These are phyloP conservation scores for Kryptolebias marmoratus DNA, from an alignment of 2,113 vertebrate genomes.

Conservation along the genomic window DNA sequence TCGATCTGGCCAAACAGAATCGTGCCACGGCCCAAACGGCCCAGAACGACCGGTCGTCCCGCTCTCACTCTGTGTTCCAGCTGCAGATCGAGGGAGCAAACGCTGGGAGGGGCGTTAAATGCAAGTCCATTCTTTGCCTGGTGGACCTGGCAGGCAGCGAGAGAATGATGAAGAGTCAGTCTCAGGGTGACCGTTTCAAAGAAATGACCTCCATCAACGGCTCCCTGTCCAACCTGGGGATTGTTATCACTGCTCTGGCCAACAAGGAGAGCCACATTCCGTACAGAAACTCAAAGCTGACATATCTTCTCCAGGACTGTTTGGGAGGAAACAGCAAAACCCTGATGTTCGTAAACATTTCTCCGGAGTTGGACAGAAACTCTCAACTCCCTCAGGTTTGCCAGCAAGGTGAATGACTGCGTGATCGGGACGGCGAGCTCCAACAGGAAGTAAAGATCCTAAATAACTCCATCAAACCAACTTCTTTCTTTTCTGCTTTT, in stretches of 20 bases:
- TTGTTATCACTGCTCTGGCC: constrained; percentile 91
- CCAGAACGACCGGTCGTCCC: constrained; percentile 92
- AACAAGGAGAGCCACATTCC: constrained; percentile 90
- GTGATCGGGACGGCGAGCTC: constrained; percentile 87
- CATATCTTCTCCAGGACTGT: constrained; percentile 93
- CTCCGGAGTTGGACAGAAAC: constrained; percentile 89
- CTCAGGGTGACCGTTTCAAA: constrained; percentile 91
- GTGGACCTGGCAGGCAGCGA: constrained; percentile 96
- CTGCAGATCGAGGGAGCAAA: constrained; percentile 89
- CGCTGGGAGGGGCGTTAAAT: constrained; percentile 76
- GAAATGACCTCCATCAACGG: constrained; percentile 97
- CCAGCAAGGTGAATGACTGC: constrained; percentile 92
- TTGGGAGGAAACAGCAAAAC: constrained; percentile 97
- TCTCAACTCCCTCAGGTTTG: constrained; percentile 89
- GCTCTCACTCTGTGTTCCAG: constrained; percentile 89
- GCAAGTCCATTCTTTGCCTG: constrained; percentile 90
- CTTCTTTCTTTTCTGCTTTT: background rate
- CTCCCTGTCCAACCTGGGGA: constrained; percentile 91
- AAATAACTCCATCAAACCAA: too few species aligned
- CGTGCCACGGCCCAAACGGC: constrained; percentile 90
- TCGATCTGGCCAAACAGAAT: constrained; percentile 88
- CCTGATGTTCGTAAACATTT: constrained; percentile 92
- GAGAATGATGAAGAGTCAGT: constrained; percentile 90
- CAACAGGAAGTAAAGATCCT: constrained; percentile 80
- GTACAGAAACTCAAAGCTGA: constrained; percentile 97